These are phyloP conservation scores for Osmerus mordax DNA, from an alignment of 2,113 vertebrate species.

Conservation along the genomic window DNA sequence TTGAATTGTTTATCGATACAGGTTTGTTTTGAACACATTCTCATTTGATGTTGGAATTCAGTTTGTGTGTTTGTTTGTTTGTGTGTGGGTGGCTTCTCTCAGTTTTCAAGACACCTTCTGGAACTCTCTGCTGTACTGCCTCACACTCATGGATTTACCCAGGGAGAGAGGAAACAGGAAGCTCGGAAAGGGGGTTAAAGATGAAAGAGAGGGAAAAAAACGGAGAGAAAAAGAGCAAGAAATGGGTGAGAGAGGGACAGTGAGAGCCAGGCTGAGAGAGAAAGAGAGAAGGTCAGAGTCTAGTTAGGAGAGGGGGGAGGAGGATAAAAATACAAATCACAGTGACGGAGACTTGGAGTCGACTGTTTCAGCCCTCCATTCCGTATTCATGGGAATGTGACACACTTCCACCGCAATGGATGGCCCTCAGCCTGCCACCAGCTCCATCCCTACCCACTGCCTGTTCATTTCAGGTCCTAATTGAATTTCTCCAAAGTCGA, in stretches of 20 bases:
- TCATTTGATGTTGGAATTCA: too few species aligned
- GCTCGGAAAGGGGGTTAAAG: too few species aligned
- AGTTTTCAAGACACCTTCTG: too few species aligned
- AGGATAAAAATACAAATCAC: conserved; percentile 59
- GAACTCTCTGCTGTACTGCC: too few species aligned
- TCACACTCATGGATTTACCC: too few species aligned
- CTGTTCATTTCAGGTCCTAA: conserved; percentile 51
- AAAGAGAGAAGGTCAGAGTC: conserved; percentile 43
- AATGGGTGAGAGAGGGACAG: conserved; percentile 26
- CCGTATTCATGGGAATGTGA: conserved; percentile 60
- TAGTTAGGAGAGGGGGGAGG: conserved; percentile 24
- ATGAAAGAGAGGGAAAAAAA: too few species aligned
- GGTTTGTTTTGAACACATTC: neutral
- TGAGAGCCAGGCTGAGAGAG: conserved; percentile 17
- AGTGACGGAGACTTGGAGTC: conserved; percentile 39
- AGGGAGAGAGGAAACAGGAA: too few species aligned
- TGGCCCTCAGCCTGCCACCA: conserved; percentile 41
- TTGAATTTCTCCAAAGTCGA: conserved; percentile 56
- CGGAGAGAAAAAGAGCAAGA: too few species aligned
- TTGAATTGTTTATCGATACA: neutral
- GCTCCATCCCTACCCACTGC: conserved; percentile 41
- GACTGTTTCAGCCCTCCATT: conserved; percentile 50
- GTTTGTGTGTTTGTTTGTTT: too few species aligned
- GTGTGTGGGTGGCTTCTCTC: too few species aligned
- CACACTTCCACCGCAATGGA: conserved; percentile 49